Percentiles rank a stretch among this genome's conserved stretches.
Evolutionary conservation across 2,113 vertebrate species (phyloP).

Genomic region (Brienomyrus longianalis): DNA sequence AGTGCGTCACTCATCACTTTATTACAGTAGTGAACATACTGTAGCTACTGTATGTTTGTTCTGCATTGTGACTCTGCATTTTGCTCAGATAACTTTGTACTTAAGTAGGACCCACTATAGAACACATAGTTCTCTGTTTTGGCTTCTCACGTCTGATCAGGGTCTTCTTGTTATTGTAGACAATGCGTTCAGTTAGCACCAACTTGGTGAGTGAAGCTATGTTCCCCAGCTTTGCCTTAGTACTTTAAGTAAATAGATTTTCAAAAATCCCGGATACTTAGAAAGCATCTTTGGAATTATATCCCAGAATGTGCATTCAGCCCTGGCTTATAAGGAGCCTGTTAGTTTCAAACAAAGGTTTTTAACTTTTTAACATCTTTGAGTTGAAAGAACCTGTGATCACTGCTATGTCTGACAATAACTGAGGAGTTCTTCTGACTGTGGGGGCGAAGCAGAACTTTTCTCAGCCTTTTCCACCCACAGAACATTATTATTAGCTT

Average conservation of each 20-base stretch:
- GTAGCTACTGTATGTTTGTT: background rate
- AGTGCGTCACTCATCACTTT: conserved; percentile 58
- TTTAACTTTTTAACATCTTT: background rate
- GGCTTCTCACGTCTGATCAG: background rate
- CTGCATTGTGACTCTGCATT: background rate
- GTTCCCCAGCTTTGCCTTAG: background rate
- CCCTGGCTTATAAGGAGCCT: no score
- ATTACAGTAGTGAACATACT: background rate
- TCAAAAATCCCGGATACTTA: background rate
- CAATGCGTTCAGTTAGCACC: background rate
- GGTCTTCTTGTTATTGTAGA: background rate
- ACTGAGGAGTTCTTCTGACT: background rate
- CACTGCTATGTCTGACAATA: background rate
- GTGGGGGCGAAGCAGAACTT: background rate
- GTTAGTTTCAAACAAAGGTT: background rate
- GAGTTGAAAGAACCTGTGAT: background rate
- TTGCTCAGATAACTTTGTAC: background rate
- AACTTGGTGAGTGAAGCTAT: background rate
- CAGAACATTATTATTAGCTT: background rate
- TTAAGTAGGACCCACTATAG: background rate
- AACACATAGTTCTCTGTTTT: background rate
- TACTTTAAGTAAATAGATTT: background rate
- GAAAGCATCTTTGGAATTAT: background rate
- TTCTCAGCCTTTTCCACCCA: background rate
- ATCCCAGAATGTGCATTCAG: background rate